Evolutionary conservation across 1,140 invertebrate species (phyloP), one percentile per base, ranked within the genome.

Genomic region (Micrasema minimum): DNA sequence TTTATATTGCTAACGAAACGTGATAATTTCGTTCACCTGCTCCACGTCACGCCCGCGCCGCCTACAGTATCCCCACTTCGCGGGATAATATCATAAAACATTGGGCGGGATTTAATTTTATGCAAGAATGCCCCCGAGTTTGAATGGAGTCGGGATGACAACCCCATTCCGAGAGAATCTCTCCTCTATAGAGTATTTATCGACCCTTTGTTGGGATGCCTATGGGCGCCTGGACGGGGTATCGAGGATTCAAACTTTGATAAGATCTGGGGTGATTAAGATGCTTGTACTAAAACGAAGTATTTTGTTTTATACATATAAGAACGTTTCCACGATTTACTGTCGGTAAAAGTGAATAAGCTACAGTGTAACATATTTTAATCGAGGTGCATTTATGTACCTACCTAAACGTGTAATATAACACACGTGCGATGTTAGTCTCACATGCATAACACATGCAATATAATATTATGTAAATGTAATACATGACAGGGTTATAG

Each of bases 1-100:
- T 73, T 73, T 73, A 69, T 69, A 69, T 59, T 73, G 72, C 68
- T 71, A 74, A 74, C 72, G 72, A 74, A 71, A 74, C 72, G 72
- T 74, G 72, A 74, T 74, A 74, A 74, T 74, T 74, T 57, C 59
- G 65, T 74, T 71, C 68, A 74, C 72, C 72, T 74, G 72, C 51
- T 61, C 64, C 16, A 22, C 45, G 64, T 38, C 41, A 38, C 22
- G 64, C 18, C 11, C 14, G 12, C 48, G 64, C 31, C n/a, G n/a
- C n/a, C 22, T 48, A 51, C 41, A 12, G 23, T 9, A 12, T n/a
- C 46, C 59, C 43, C 16, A 41, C 41, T 50, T 51, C 43, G 26
- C 59, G 26, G 69, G 73, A 72, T 72, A 75, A 75, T 75, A 75
- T 75, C 73, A 72, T 75, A 75, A 75, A 75, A 75, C 73, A 75